Percentiles rank a stretch among this genome's conserved stretches.
These are phyloP conservation scores for Zele albiditarsus DNA, from an alignment of 2,888 invertebrate species.

Conservation along the genomic window DNA sequence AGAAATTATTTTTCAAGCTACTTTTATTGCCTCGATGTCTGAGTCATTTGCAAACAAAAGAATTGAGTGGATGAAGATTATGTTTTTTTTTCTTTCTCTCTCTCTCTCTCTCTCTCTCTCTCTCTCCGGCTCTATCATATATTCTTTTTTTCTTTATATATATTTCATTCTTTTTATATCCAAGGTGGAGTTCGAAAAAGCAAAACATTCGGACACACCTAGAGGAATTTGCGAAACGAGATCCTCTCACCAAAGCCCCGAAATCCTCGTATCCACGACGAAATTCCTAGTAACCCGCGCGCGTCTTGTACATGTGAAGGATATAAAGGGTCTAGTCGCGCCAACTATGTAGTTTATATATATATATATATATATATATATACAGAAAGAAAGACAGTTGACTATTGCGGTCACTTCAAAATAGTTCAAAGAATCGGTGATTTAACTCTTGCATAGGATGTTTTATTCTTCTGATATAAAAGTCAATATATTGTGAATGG, in stretches of 20 bases:
- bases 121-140: not conserved
- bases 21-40: not conserved
- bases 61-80: slow-evolving; percentile 18
- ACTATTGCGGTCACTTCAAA: slow-evolving; percentile 8
- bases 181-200: slow-evolving; percentile 18
- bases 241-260: slow-evolving; percentile 46
- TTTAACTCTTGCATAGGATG: not conserved
- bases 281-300: slow-evolving; percentile 49
- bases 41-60: slow-evolving; percentile 34
- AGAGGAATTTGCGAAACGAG: slow-evolving; percentile 51
- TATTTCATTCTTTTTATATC: not conserved
- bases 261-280: slow-evolving; percentile 41
- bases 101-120: not conserved
- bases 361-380: slow-evolving; percentile 28
- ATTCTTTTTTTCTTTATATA: not conserved
- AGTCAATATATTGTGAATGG: not conserved
- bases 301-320: slow-evolving; percentile 27
- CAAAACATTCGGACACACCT: slow-evolving; percentile 46
- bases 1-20: slow-evolving; percentile 6
- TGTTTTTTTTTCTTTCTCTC: not conserved
- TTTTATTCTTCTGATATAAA: not conserved
- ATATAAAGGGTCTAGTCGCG: slow-evolving; percentile 38
- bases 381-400: not conserved
- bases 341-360: slow-evolving; percentile 37
- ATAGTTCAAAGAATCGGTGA: slow-evolving; percentile 20